Percentiles rank a stretch among this genome's conserved stretches.
These are phyloP conservation scores for Peromyscus eremicus DNA, from an alignment of 2,797 vertebrate species.

Conservation along the genomic window DNA sequence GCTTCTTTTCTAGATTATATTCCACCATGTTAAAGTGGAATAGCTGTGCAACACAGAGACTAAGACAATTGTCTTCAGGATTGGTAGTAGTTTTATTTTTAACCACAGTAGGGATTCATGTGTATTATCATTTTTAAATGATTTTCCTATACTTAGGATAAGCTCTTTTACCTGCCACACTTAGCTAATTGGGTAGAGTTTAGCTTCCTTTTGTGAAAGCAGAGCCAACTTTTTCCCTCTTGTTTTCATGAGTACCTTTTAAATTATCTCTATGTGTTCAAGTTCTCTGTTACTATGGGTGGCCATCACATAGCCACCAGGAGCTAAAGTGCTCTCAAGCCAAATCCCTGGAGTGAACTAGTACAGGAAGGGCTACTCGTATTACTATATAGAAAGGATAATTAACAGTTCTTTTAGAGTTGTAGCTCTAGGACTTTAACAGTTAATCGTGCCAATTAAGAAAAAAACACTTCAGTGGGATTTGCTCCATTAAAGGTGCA, in stretches of 20 bases:
- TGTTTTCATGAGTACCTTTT: conserved; percentile 12
- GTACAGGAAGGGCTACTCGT: conserved; percentile 42
- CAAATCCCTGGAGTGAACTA: conserved; percentile 22
- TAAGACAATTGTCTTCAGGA: not conserved
- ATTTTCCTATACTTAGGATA: not conserved
- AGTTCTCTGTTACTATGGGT: not conserved
- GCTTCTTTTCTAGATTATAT: conserved; percentile 52
- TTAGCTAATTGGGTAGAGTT: conserved; percentile 4
- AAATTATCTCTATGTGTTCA: not conserved
- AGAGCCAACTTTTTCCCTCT: not conserved
- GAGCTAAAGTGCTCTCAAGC: not conserved
- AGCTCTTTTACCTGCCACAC: not conserved
- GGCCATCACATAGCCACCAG: not conserved
- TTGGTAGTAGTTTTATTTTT: conserved; percentile 24
- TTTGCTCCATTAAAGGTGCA: conserved; percentile 33
- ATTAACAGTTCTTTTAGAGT: conserved; percentile 36
- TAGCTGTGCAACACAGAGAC: not conserved
- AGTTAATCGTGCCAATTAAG: conserved; percentile 70
- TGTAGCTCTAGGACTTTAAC: conserved; percentile 52
- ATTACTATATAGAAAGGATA: not conserved
- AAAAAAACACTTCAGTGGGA: conserved; percentile 27
- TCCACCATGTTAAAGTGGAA: conserved; percentile 58
- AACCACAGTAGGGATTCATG: not conserved
- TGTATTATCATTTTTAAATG: not conserved
- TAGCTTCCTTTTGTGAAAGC: conserved; percentile 47